Evolutionary conservation across 1,140 invertebrate genomes (phyloP), one percentile per base, ranked within the genome.

Genomic region (Vollenhovia emeryi): DNA sequence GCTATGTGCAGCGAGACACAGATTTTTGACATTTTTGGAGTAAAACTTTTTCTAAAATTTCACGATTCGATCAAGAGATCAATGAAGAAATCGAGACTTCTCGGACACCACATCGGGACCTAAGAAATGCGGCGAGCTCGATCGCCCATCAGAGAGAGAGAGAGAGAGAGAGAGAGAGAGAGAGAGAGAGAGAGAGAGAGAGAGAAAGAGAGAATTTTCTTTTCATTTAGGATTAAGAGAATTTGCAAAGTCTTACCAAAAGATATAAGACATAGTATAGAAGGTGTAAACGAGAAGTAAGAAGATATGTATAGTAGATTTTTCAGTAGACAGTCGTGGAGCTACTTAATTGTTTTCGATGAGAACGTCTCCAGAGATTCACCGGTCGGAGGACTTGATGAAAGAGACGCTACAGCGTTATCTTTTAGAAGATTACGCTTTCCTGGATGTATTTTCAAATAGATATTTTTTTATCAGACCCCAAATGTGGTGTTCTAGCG

Each of bases 21-120:
- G 27, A 45, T 76, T 76, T 76, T 60, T 33, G 18, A 62, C 9
- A 33, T 78, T 62, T 75, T 45, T 62, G 55, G 57, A 45, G 50
- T 52, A 78, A 76, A 18, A 18, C 8, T 64, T 33, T 78, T 64
- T 24, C 27, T 64, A 50, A 78, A 33, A 33, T 64, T 40, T 64
- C 74, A 6, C 27, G 40, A 78, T 48, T 62, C 24, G 3, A 40
- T 64, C 21, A 21, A 64, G 33, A 24, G 60, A 64, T 40, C 33
- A 64, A 40, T 21, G 13, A 73, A 57, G 24, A 30, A 59, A 75
- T 27, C 36, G 8, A 30, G 18, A 27, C 43, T n/a, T 27, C n/a
- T 43, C n/a, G 30, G 43, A 64, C 30, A 64, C 27, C 13, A 78
- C 43, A 64, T 33, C 27, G 43, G 27, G 4, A 11, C 50, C n/a